Conservation (phyloP, 2,797 vertebrate species). For the Helicolenus hilgendorfi region DNA sequence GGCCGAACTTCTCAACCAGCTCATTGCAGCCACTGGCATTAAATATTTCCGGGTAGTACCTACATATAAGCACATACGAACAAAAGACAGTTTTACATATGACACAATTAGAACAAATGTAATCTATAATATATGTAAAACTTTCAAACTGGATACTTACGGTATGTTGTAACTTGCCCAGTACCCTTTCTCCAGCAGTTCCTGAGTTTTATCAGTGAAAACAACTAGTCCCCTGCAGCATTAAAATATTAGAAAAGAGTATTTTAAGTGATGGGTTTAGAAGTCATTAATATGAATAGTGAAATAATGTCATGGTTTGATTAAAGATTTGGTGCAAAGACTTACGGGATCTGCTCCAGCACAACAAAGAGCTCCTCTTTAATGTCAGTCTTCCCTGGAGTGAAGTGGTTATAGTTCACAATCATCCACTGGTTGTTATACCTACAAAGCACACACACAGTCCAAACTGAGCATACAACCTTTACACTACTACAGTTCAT, state of each 20-base stretch:
- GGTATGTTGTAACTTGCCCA: constrained; percentile 98
- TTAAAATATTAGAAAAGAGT: constrained; percentile 14
- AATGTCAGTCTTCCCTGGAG: constrained; percentile 73
- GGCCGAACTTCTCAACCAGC: constrained; percentile 93
- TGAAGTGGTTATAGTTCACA: constrained; percentile 94
- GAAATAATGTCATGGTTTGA: not conserved
- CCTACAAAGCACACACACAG: constrained; percentile 77
- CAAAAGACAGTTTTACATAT: not conserved
- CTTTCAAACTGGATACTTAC: constrained; percentile 82
- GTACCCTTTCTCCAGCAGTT: constrained; percentile 93
- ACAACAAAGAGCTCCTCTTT: constrained; percentile 89
- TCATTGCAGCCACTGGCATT: constrained; percentile 93
- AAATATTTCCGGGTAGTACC: constrained; percentile 94
- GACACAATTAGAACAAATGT: not conserved
- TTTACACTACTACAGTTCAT: not conserved
- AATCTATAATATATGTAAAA: not conserved
- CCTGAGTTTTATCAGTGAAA: constrained; percentile 90
- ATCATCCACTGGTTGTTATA: constrained; percentile 99
- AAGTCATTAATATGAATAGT: not conserved
- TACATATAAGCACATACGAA: constrained; percentile 53
- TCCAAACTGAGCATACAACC: not conserved
- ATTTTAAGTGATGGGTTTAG: not conserved
- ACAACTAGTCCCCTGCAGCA: constrained; percentile 91
- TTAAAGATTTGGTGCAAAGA: constrained; percentile 22
- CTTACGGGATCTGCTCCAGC: constrained; percentile 98